A percentile compares a stretch with the other conserved stretches of the same genome.
Conservation (phyloP, 2,113 vertebrate genomes). For the Lagopus muta region DNA sequence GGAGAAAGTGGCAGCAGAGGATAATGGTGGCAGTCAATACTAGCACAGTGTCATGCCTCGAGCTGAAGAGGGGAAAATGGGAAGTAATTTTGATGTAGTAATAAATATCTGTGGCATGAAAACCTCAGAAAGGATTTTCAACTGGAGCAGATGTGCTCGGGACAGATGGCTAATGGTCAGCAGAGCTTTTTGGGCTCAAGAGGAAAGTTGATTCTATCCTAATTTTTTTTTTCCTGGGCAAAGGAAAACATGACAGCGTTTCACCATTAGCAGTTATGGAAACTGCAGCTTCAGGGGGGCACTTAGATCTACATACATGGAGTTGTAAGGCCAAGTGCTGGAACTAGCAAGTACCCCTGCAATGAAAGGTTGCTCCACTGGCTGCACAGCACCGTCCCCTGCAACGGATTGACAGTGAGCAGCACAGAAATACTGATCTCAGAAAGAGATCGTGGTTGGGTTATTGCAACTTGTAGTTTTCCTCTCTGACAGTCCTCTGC, state of each 20-base stretch:
- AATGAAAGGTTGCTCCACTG: not conserved
- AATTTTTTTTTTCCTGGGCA: not conserved
- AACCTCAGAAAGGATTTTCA: constrained; percentile 9
- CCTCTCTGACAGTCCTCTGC: not conserved
- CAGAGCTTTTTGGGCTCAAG: not conserved
- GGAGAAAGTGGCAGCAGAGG: not conserved
- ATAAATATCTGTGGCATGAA: not conserved
- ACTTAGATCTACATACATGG: not conserved
- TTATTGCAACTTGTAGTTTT: not conserved
- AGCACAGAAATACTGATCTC: not conserved
- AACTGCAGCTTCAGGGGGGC: not conserved
- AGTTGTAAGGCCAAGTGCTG: not conserved
- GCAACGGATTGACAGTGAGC: not conserved
- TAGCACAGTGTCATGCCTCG: fast-evolving
- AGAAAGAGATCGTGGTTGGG: not conserved
- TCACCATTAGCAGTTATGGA: constrained; percentile 12
- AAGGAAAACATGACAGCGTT: not conserved
- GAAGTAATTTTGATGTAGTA: not conserved
- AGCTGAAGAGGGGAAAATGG: not conserved
- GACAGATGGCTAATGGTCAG: constrained; percentile 68
- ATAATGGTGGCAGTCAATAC: not conserved
- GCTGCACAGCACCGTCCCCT: not conserved
- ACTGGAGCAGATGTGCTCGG: not conserved
- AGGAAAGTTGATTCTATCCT: not conserved
- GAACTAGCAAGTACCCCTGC: not conserved